Base-by-base conservation (phyloP, 2,797 vertebrate genomes). In the Lutjanus campechanus region DNA sequence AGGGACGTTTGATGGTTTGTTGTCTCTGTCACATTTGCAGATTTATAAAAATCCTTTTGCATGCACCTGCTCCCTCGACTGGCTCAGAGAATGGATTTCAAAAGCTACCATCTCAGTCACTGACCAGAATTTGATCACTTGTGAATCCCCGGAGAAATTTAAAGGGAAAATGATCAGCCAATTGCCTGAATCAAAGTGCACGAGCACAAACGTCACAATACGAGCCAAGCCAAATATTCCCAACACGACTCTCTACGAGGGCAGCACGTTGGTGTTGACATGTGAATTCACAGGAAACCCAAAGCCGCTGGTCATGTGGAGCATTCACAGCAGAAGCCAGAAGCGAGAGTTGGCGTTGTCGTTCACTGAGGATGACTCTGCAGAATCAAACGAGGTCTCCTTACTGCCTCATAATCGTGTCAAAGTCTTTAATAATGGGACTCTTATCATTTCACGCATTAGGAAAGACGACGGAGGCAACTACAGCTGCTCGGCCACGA, bases 41-140 rank as follows among this genome's bases (percentile, higher is more conserved):
- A 96, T 99, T 77, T 96, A 96, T 85, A 95, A 95, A 88, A 99
- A 99, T 85, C 97, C 98, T 2, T 98, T 98, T 12, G 88, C 92
- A 2, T 99, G 98, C 86, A 93, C 95, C 46, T 99, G 98, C 86
- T 91, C 88, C 73, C 94, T 99, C 1, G 89, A 96, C 71, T 99
- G 98, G 98, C 86, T 99, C 60, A 96, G 96, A 87, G 92, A 94
- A 53, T 99, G 98, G 97, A 96, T 98, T 16, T 83, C 81, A 15
- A 94, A 88, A 55, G 95, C 96, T 0, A 93, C 94, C 16, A 94
- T 98, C 76, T 91, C 96, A 19, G 93, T 99, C 61, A 92, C 96
- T 0, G 96, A 98, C 64, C 92, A 93, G 20, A 89, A 96, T 25
- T 91, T 87, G 59, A 97, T 98, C n/a, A 72, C 84, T 0, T 99